These are phyloP conservation scores for Neelides sp. DNA, from an alignment of 1,140 invertebrate species.

Conservation along the genomic window DNA sequence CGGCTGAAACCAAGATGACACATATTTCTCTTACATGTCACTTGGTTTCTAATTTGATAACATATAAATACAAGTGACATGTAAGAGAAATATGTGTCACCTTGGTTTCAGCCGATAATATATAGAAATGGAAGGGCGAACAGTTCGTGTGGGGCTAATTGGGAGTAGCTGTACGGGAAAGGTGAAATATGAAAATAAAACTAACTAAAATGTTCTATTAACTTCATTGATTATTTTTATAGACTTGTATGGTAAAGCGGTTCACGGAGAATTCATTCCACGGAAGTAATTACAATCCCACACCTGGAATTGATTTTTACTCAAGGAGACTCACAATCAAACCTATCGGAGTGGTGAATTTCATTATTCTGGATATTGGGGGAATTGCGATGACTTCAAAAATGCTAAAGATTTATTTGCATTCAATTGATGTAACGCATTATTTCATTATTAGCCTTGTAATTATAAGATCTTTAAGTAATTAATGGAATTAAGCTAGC, in stretches of 20 bases:
- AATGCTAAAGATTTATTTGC: slow-evolving; percentile 29
- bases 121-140: too few species aligned
- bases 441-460: neutral
- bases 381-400: slow-evolving; percentile 25
- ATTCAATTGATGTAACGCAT: slow-evolving; percentile 24
- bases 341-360: slow-evolving; percentile 22
- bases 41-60: too few species aligned
- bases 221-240: slow-evolving; percentile 5
- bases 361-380: slow-evolving; percentile 28
- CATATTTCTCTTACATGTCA: too few species aligned
- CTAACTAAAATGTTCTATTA: too few species aligned
- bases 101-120: too few species aligned
- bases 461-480: neutral
- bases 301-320: slow-evolving; percentile 26
- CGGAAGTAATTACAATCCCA: slow-evolving; percentile 27
- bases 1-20: too few species aligned
- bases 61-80: too few species aligned
- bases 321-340: slow-evolving; percentile 22
- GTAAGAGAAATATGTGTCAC: too few species aligned
- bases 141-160: too few species aligned
- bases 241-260: slow-evolving; percentile 29
- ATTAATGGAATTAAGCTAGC: neutral
- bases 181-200: too few species aligned
- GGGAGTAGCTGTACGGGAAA: too few species aligned
- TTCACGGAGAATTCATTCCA: slow-evolving; percentile 29